These are phyloP conservation scores for Sinocyclocheilus anshuiensis DNA, from an alignment of 2,113 vertebrate genomes.

Conservation along the genomic window DNA sequence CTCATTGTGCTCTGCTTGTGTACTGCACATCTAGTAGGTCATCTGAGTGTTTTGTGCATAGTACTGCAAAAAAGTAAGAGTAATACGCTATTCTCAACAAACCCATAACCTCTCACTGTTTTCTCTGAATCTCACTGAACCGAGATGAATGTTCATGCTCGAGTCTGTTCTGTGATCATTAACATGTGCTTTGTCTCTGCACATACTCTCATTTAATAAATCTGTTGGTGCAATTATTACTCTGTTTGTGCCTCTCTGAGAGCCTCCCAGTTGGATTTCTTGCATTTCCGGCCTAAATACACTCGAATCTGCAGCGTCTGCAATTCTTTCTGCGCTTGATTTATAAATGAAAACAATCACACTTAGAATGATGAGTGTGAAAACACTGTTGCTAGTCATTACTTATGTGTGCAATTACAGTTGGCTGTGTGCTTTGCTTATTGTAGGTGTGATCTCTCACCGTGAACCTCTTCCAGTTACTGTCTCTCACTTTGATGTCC, in stretches of 20 bases:
- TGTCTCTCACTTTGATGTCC: constrained; percentile 25
- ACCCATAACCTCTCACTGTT: not conserved
- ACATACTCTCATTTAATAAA: not conserved
- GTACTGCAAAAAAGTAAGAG: not conserved
- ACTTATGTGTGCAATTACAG: constrained; percentile 39
- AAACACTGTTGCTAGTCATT: constrained; percentile 13
- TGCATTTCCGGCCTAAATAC: not conserved
- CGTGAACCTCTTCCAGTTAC: not conserved
- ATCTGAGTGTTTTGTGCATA: not conserved
- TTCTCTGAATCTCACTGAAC: not conserved
- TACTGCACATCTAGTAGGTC: not conserved
- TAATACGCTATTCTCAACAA: not conserved
- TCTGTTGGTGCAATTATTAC: not conserved
- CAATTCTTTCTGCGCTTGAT: not conserved
- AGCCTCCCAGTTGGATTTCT: constrained; percentile 17
- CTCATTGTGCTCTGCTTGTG: not conserved
- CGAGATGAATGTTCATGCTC: not conserved
- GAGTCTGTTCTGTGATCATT: not conserved
- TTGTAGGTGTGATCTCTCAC: not conserved
- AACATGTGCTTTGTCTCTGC: not conserved
- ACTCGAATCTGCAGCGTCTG: not conserved
- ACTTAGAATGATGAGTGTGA: not conserved
- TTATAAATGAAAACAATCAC: not conserved
- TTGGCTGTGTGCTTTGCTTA: constrained; percentile 24
- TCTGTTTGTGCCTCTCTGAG: constrained; percentile 1